Conservation (phyloP, 2,888 invertebrate genomes). For the Rhopalosiphum nymphaeae region DNA sequence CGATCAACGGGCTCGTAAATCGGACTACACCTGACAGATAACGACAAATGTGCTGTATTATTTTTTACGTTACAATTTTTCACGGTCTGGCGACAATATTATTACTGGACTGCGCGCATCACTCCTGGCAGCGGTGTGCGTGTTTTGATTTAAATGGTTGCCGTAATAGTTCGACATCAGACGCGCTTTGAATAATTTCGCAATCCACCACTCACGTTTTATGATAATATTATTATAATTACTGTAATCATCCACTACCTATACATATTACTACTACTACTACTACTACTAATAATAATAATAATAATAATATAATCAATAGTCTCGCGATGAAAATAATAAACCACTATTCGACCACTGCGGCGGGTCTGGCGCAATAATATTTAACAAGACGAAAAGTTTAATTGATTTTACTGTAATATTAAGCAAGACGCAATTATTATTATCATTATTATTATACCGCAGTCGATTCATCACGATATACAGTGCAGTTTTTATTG, state of each 20-base stretch:
- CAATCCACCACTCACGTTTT: not conserved
- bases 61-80: not conserved
- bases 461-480: not conserved
- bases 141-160: conserved; percentile 12
- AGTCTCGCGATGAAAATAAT: not conserved
- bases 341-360: not conserved
- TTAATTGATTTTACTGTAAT: not conserved
- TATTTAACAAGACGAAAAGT: not conserved
- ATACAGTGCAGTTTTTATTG: not conserved
- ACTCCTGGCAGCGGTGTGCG: not conserved
- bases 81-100: not conserved
- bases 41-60: not conserved
- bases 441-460: not conserved
- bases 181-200: not conserved
- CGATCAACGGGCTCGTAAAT: not conserved
- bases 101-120: not conserved
- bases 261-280: no score
- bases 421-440: not conserved
- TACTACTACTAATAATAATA: no score
- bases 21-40: not conserved
- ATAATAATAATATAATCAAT: not conserved
- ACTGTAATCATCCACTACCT: not conserved
- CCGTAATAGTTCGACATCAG: not conserved
- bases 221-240: not conserved
- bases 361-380: not conserved